Conservation (phyloP, 2,888 invertebrate genomes). For the Pocota personata region DNA sequence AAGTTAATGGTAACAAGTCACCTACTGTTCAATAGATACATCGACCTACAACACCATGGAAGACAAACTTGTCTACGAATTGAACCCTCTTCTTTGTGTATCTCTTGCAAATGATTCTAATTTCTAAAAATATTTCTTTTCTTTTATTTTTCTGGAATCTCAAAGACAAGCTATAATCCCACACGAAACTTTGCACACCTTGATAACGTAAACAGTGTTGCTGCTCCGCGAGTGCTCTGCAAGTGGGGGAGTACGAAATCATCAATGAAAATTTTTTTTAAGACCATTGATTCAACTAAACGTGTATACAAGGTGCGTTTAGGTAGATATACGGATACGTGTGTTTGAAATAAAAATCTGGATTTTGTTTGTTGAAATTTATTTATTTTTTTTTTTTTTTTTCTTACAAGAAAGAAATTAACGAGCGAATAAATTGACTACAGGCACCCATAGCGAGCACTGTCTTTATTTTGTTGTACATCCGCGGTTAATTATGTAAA, state of each 20-base stretch:
- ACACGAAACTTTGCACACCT: not conserved
- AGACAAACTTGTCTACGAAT: not conserved
- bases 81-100: not conserved
- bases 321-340: not conserved
- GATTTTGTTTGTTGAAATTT: not conserved
- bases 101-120: not conserved
- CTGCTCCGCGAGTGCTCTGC: not conserved
- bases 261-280: constrained; percentile 16
- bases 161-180: not conserved
- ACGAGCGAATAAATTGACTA: constrained; percentile 6
- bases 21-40: not conserved
- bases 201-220: not conserved
- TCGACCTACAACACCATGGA: not conserved
- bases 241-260: not conserved
- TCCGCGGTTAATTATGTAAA: constrained; percentile 9
- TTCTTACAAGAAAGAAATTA: not conserved
- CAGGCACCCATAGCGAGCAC: not conserved
- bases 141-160: not conserved
- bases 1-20: constrained; percentile 20
- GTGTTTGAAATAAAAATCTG: not conserved
- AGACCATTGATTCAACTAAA: not conserved
- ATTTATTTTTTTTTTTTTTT: not conserved
- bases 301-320: not conserved
- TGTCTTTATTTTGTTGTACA: not conserved
- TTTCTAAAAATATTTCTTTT: constrained; percentile 1